These are phyloP conservation scores for Phengaris alcon DNA, from an alignment of 2,888 invertebrate species.

Conservation along the genomic window DNA sequence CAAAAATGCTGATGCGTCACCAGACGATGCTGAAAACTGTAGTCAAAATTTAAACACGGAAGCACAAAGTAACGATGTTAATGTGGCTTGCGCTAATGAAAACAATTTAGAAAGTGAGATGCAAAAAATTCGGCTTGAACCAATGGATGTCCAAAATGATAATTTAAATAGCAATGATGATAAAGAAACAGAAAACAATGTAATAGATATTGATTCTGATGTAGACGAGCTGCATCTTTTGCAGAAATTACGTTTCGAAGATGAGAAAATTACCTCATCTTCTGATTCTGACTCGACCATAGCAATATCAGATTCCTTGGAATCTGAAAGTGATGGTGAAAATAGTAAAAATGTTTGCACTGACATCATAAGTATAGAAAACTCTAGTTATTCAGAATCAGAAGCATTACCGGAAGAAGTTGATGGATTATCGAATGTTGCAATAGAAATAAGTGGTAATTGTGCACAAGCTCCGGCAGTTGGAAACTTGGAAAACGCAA, in stretches of 20 bases:
- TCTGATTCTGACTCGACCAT: slow-evolving; percentile 56
- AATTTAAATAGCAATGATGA: slow-evolving; percentile 36
- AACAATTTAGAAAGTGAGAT: slow-evolving; percentile 38
- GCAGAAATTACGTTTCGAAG: slow-evolving; percentile 60
- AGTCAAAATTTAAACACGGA: slow-evolving; percentile 25
- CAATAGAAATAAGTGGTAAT: slow-evolving; percentile 30
- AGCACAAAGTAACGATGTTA: slow-evolving; percentile 17
- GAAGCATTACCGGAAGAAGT: slow-evolving; percentile 46
- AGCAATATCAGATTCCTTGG: slow-evolving; percentile 60
- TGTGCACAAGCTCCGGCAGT: slow-evolving; percentile 31
- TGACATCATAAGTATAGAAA: slow-evolving; percentile 69
- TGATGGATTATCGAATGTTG: slow-evolving; percentile 31
- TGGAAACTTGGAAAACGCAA: slow-evolving; percentile 19
- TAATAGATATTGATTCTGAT: slow-evolving; percentile 52
- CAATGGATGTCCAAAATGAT: slow-evolving; percentile 19
- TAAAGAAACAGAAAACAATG: slow-evolving; percentile 29
- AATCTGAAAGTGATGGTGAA: slow-evolving; percentile 48
- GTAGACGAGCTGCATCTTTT: slow-evolving; percentile 64
- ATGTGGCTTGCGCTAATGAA: slow-evolving; percentile 24
- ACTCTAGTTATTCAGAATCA: slow-evolving; percentile 67
- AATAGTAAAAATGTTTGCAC: slow-evolving; percentile 41
- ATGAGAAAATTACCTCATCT: slow-evolving; percentile 52
- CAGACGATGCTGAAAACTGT: slow-evolving; percentile 12
- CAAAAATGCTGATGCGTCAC: slow-evolving; percentile 24
- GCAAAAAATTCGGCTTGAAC: slow-evolving; percentile 29